A percentile compares a stretch with the other conserved stretches of the same genome.
Evolutionary conservation across 2,113 vertebrate species (phyloP).

Genomic region (Sterrhoptilus dennistouni): DNA sequence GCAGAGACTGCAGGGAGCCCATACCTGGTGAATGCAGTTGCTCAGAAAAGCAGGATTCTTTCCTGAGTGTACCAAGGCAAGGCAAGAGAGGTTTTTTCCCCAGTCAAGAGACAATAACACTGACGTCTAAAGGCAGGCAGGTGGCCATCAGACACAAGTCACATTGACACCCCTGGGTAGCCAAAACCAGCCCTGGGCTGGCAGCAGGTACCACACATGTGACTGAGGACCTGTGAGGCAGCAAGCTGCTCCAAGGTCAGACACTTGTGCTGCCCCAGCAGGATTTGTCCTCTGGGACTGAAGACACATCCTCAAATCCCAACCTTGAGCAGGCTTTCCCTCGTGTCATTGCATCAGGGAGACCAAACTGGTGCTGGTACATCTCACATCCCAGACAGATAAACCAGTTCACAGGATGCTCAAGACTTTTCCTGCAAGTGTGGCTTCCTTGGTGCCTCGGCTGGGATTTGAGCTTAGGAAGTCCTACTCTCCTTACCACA

Average conservation of each 20-base stretch:
- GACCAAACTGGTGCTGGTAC: not conserved
- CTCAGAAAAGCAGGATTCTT: not conserved
- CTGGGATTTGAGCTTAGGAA: not conserved
- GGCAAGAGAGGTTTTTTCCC: not conserved
- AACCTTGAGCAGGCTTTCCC: not conserved
- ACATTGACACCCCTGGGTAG: not conserved
- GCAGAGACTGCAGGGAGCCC: not conserved
- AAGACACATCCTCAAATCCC: not conserved
- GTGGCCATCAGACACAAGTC: not conserved
- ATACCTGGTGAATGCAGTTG: not conserved
- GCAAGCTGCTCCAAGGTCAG: not conserved
- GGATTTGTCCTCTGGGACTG: fast-evolving
- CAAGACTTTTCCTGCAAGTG: not conserved
- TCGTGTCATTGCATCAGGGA: not conserved
- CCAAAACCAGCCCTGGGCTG: not conserved
- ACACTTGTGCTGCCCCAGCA: not conserved
- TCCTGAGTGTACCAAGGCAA: not conserved
- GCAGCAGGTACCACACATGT: not conserved
- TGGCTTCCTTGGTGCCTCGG: not conserved
- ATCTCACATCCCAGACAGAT: not conserved
- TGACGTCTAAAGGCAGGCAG: not conserved
- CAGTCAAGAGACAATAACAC: not conserved
- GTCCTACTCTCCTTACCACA: not conserved
- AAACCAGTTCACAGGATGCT: not conserved
- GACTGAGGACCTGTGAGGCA: not conserved